These are phyloP conservation scores for Lepilemur septentrionalis DNA, from an alignment of 2,797 vertebrate species.

Conservation along the genomic window DNA sequence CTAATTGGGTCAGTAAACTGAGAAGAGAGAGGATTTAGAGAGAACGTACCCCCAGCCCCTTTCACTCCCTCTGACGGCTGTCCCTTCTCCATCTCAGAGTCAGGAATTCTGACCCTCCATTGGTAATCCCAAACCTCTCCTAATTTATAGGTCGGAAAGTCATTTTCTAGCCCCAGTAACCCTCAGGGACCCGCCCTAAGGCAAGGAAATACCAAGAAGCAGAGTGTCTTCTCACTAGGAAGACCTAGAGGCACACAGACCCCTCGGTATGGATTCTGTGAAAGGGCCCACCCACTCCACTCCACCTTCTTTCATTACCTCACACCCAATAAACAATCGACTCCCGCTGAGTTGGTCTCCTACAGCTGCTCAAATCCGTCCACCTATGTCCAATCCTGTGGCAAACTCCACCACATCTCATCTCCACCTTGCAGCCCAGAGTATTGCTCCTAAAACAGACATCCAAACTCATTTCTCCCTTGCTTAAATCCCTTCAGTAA, in stretches of 20 bases:
- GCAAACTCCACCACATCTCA: neutral
- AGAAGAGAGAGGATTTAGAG: neutral
- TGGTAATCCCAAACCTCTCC: neutral
- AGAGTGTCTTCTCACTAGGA: neutral
- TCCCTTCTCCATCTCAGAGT: neutral
- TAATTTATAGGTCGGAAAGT: neutral
- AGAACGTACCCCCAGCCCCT: neutral
- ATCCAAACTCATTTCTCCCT: neutral
- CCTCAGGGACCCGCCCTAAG: neutral
- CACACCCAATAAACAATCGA: neutral
- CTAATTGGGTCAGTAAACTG: neutral
- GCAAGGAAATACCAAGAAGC: neutral
- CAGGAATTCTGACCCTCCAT: neutral
- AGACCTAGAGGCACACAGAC: rapidly evolving
- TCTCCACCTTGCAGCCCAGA: neutral
- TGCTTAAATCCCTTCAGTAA: neutral
- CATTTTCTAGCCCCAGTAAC: neutral
- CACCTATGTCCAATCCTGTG: neutral
- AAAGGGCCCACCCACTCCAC: neutral
- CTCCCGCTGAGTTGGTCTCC: neutral
- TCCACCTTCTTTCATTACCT: neutral
- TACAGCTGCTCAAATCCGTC: neutral
- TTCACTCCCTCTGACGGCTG: rapidly evolving
- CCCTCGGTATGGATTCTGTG: neutral
- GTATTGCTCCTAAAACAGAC: neutral